Base-by-base conservation (phyloP, 2,113 vertebrate species). In the Marcusenius ussheri region DNA sequence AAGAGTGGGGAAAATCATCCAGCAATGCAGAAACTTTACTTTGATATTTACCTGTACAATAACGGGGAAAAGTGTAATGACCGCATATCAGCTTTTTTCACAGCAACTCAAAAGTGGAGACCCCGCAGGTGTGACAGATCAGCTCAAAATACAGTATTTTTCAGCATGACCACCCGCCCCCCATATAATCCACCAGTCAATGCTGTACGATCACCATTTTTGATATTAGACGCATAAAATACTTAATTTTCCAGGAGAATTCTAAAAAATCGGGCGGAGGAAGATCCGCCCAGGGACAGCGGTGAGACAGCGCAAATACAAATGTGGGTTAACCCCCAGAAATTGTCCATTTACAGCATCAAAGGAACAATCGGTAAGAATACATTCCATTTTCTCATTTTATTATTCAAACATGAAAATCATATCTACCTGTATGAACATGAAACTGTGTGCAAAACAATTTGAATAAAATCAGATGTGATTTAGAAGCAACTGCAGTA, bases 321-420 rank as follows among this genome's bases (percentile, higher is more conserved):
- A 89, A 85, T 95, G 3, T 97, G 97, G 96, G 92, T 95, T 27
- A 94, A 93, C 91, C 93, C 96, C 24, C 93, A 94, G 90, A 97
- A 94, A 91, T 85, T 93, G 42, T 97, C 96, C n/a, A 93, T 97
- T 88, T 88, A 96, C 91, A 97, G 95, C 92, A 93, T 95, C 21
- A 94, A 96, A 45, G 97, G 96, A 93, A 91, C 94, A 46, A 95
- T 96, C 47, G 96, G 96, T 96, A 27, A 94, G 94, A 89, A 70
- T 24, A 19, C 11, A 8, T 45, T 83, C 6, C 0, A 19, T 19
- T 45, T 83, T 46, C 11, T 21, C 77, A 62, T 24, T 19, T 56
- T 56, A 8, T 62, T 62, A 62, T 58, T 8, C 56, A 58, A 58
- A 24, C 6, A 58, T 24, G 53, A 24, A 58, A 58, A 24, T 6